These are phyloP conservation scores for Columbina picui DNA, from an alignment of 2,113 vertebrate species.

Conservation along the genomic window DNA sequence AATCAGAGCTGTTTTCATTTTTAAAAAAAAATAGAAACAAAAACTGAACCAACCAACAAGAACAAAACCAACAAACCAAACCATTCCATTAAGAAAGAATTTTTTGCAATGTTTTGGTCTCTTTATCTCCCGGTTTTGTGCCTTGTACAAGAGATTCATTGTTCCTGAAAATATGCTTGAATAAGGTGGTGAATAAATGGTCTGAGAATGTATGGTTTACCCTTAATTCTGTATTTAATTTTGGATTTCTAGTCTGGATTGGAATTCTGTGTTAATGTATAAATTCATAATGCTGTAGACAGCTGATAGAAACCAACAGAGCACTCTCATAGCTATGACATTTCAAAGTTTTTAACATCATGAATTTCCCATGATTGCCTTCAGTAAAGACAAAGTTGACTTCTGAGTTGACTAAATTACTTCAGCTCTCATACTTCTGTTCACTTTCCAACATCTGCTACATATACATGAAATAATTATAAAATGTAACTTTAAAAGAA, in stretches of 20 bases:
- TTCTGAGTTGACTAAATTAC: background rate
- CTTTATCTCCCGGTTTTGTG: background rate
- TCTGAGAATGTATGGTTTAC: background rate
- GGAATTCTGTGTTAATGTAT: background rate
- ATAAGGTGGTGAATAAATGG: background rate
- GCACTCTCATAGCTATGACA: accelerated
- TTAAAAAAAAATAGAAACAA: background rate
- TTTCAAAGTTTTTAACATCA: background rate
- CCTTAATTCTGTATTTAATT: background rate
- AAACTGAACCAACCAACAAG: no score
- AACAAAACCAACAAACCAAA: no score
- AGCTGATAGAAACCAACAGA: background rate
- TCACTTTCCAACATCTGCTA: background rate
- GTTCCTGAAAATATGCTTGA: background rate
- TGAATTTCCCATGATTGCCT: background rate
- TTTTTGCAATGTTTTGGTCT: background rate
- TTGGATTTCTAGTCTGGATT: background rate
- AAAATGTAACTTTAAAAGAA: slow-evolving; percentile 10
- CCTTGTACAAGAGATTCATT: background rate
- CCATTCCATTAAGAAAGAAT: background rate
- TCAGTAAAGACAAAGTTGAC: background rate
- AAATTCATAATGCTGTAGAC: background rate
- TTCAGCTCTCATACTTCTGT: background rate
- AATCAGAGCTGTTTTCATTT: background rate
- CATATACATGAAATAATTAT: background rate